Evolutionary conservation across 37 sponge, comb jelly and placozoan species (phyloP).

Genomic region (Chondrosia reniformis): DNA sequence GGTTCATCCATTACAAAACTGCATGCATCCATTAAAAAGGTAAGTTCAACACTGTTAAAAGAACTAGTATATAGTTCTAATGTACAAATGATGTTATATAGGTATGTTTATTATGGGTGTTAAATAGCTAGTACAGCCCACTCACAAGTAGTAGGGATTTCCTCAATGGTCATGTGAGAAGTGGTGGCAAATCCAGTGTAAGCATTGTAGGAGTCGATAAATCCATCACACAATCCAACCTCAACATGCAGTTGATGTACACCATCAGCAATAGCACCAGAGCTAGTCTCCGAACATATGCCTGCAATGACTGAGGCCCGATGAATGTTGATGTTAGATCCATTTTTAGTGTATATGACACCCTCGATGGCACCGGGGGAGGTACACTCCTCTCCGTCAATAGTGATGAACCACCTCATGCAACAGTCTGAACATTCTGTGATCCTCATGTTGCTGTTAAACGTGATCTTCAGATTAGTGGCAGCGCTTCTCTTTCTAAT

Average conservation of each 20-base stretch:
- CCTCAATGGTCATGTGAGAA: conserved; percentile 41
- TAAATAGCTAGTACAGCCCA: no score
- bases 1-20: no score
- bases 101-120: no score
- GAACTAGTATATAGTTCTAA: no score
- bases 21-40: no score
- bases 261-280: conserved; percentile 1
- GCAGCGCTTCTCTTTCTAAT: conserved; percentile 28
- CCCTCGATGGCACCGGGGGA: conserved; percentile 60
- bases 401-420: conserved; percentile 57
- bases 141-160: conserved; percentile 20
- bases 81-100: no score
- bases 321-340: conserved; percentile 26
- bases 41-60: no score
- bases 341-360: conserved; percentile 30
- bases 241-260: conserved; percentile 16
- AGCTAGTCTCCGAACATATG: conserved; percentile 22
- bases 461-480: conserved; percentile 43
- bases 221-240: conserved; percentile 40
- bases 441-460: conserved; percentile 44
- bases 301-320: conserved; percentile 33
- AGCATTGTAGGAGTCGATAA: conserved; percentile 38
- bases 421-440: conserved; percentile 49
- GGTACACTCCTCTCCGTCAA: conserved; percentile 53
- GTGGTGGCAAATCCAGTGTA: conserved; percentile 38